Base-by-base conservation (phyloP, 53 echinoderm and acorn worm genomes). In the Apostichopus leukothele region DNA sequence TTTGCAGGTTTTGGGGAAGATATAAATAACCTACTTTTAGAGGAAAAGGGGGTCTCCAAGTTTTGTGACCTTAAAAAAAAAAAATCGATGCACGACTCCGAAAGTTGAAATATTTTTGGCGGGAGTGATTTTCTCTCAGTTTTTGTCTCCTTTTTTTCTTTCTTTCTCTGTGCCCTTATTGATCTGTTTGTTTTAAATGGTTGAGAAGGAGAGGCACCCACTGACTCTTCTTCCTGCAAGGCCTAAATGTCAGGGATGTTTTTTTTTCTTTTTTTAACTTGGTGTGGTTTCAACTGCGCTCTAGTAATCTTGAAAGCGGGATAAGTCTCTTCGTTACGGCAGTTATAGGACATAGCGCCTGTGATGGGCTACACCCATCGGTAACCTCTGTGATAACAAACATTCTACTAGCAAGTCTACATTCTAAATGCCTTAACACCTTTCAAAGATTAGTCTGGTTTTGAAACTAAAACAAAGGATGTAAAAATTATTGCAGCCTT, bases 171-270 rank as follows among this genome's bases (percentile, higher is more conserved):
- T 63, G 63, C 16, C 16, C 63, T 79, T 79, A 79, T 79, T 79
- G 79, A 79, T 79, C 79, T 79, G 79, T 79, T 79, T 79, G 79
- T 52, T 79, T 79, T 79, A 51, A 27, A 50, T 50, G 79, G 39
- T 51, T 51, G 51, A 52, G 6, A 79, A 50, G 79, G 16, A 9
- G 79, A 51, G 79, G 50, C 79, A 79, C 79, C 50, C 79, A 9
- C 16, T 79, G 51, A 79, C 51, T 79, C 53, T 79, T 19, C 13
- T 50, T 52, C 51, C 19, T 9, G 50, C 7, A 19, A 53, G n/a
- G 8, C 10, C 53, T 79, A 79, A 51, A 79, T 79, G 79, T 79
- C 79, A 79, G 16, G 16, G 63, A 16, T 13, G 63, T 2, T 39
- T 39, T 39, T 39, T 39, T 39, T 39, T 39, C 3, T 39, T 39